phyloP scores from a whole-genome alignment of 2,888 invertebrate species.

The Dasypolia templi region DNA sequence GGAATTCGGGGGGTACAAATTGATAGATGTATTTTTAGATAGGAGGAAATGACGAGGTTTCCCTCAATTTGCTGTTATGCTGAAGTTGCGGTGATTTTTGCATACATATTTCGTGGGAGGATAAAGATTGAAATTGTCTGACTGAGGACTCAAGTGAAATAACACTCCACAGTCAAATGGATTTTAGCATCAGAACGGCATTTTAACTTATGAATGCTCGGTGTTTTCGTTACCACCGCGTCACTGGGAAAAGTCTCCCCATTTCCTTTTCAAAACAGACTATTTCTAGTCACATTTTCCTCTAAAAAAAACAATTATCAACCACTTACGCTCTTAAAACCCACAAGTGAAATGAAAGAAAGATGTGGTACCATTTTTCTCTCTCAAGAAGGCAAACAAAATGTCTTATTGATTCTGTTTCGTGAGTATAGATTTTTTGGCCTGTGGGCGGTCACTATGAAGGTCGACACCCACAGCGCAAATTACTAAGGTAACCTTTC shows the following conservation, averaged over 20 bases:
- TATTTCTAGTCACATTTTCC: not conserved
- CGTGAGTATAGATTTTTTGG: constrained; percentile 2
- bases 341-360: not conserved
- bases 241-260: not conserved
- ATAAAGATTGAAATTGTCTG: not conserved
- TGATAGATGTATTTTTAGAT: constrained; percentile 28
- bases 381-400: not conserved
- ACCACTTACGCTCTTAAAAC: constrained; percentile 1
- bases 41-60: not conserved
- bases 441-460: constrained; percentile 21
- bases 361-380: not conserved
- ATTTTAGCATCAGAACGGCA: not conserved
- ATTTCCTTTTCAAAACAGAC: not conserved
- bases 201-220: not conserved
- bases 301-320: not conserved
- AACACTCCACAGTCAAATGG: not conserved
- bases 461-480: constrained; percentile 25
- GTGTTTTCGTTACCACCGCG: not conserved
- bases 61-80: not conserved
- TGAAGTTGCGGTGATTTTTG: not conserved
- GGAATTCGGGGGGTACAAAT: constrained; percentile 29
- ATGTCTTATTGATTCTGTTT: constrained; percentile 14
- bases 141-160: not conserved
- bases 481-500: constrained; percentile 30
- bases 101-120: not conserved